A percentile compares a stretch with the other conserved stretches of the same genome.
phyloP scores from a whole-genome alignment of 37 sponge, comb jelly and placozoan species.

The Eunapius fragilis region DNA sequence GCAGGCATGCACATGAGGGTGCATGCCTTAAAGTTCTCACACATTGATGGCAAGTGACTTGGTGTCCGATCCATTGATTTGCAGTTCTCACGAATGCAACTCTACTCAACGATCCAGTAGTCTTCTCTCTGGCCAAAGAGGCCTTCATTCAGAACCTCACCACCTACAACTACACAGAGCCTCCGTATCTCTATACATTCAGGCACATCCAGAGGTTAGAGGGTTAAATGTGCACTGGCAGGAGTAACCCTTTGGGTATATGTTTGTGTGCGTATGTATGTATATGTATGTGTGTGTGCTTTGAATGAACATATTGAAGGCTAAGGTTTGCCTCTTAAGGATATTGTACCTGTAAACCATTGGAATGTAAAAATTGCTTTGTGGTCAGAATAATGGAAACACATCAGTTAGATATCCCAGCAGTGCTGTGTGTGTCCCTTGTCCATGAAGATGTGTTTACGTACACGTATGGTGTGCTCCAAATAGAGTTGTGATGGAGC shows the following conservation, averaged over 20 bases:
- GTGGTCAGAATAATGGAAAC: no score
- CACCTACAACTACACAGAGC: slow-evolving; percentile 51
- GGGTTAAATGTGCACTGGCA: no score
- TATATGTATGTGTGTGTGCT: background rate
- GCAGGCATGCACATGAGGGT: no score
- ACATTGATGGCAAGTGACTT: no score
- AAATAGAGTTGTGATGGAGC: slow-evolving; percentile 52
- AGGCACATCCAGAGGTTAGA: slow-evolving; percentile 58
- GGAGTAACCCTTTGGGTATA: no score
- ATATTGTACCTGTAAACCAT: no score
- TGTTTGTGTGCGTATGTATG: background rate
- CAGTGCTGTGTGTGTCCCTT: no score
- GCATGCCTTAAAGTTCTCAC: no score
- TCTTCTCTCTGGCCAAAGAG: slow-evolving; percentile 11
- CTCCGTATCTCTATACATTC: slow-evolving; percentile 49
- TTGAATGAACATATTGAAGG: background rate
- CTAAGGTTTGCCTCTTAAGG: no score
- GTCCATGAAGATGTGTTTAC: background rate
- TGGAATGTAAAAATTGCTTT: no score
- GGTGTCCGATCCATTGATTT: no score
- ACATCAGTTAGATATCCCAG: no score
- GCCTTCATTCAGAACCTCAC: background rate
- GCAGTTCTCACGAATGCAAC: background rate
- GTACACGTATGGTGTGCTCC: background rate
- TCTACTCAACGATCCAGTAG: background rate